Conservation (phyloP, 2,797 vertebrate genomes). For the Thunnus albacares region DNA sequence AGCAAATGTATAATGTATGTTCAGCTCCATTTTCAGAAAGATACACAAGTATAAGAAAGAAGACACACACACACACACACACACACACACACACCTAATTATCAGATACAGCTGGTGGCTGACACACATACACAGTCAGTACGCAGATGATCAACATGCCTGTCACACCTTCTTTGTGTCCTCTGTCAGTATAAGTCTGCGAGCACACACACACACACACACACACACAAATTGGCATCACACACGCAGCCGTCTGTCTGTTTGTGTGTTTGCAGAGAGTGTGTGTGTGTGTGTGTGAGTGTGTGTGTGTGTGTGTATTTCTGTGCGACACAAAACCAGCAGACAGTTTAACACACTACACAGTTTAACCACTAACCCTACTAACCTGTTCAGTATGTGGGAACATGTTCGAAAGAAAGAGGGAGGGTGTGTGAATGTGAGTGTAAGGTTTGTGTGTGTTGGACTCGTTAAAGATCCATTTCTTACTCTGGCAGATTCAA, state of each 20-base stretch:
- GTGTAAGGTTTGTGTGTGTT: slow-evolving; percentile 7
- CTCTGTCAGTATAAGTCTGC: slow-evolving; percentile 24
- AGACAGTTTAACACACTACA: not conserved
- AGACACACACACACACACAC: too few species aligned
- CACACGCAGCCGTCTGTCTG: not conserved
- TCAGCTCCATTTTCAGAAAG: not conserved
- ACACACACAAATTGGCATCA: not conserved
- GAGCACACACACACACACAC: slow-evolving; percentile 7
- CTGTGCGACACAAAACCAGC: not conserved
- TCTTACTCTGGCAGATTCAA: slow-evolving; percentile 56
- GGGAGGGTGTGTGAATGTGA: not conserved
- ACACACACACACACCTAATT: not conserved
- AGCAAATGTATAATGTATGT: not conserved
- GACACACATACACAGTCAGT: not conserved
- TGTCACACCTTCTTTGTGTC: slow-evolving; percentile 22
- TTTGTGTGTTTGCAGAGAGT: not conserved
- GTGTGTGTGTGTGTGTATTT: not conserved
- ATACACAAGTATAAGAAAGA: not conserved
- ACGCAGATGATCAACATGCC: slow-evolving; percentile 1
- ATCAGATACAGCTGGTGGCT: slow-evolving; percentile 1
- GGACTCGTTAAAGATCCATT: slow-evolving; percentile 24
- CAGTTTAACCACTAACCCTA: not conserved
- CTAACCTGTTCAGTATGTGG: not conserved
- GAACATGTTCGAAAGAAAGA: not conserved
- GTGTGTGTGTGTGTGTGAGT: not conserved